A percentile compares a stretch with the other conserved stretches of the same genome.
Conservation (phyloP, 2,888 invertebrate genomes). For the Physocephala rufipes region DNA sequence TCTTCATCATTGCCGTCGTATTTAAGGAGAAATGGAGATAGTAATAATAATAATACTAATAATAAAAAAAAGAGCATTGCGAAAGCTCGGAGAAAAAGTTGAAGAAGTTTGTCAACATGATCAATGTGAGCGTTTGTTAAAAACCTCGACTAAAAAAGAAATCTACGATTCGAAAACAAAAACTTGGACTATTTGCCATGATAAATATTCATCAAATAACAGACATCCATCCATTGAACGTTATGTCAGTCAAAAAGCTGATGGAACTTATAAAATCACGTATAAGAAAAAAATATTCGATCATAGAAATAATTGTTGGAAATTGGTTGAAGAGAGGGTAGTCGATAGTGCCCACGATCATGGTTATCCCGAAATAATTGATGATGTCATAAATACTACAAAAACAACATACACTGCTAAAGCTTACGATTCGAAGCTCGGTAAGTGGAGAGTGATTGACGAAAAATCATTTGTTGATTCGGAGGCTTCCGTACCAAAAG, state of each 20-base stretch:
- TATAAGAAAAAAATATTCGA: constrained; percentile 66
- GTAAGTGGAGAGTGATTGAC: constrained; percentile 65
- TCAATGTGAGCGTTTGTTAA: constrained; percentile 46
- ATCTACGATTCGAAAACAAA: constrained; percentile 65
- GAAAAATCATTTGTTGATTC: constrained; percentile 65
- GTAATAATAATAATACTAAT: too few species aligned
- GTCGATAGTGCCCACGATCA: constrained; percentile 65
- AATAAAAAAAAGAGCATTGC: too few species aligned
- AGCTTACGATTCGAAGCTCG: constrained; percentile 65
- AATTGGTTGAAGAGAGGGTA: constrained; percentile 68
- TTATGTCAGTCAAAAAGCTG: constrained; percentile 64
- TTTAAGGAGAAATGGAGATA: too few species aligned
- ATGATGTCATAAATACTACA: constrained; percentile 66
- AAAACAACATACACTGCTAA: constrained; percentile 66
- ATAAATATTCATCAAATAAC: constrained; percentile 48
- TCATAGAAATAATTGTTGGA: constrained; percentile 64
- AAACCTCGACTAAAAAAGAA: constrained; percentile 56
- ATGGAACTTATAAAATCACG: constrained; percentile 63
- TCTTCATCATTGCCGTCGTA: background rate
- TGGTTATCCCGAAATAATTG: constrained; percentile 65
- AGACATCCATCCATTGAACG: constrained; percentile 63
- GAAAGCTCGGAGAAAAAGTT: background rate
- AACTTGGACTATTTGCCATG: constrained; percentile 61
- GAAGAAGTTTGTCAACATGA: constrained; percentile 30
- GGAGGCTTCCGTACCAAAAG: constrained; percentile 64